A percentile compares a stretch with the other conserved stretches of the same genome.
Evolutionary conservation across 2,113 vertebrate species (phyloP).

Genomic region (Cyprinodon tularosa): DNA sequence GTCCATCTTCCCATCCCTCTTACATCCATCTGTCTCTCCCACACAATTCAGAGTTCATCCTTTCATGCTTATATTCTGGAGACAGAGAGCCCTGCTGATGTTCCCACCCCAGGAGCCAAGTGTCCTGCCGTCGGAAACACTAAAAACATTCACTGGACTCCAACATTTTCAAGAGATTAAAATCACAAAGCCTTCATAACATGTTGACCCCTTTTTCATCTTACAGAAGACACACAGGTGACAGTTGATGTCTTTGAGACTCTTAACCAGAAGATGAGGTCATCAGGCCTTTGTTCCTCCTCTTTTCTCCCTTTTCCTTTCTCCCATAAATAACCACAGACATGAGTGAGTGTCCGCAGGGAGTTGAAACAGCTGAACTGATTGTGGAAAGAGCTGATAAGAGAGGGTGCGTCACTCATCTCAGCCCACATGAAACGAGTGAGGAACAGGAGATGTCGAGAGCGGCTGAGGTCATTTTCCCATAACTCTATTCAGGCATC

Average conservation of each 20-base stretch:
- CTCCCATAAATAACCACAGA: conserved; percentile 53
- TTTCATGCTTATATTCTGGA: conserved; percentile 30
- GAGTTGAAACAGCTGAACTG: conserved; percentile 35
- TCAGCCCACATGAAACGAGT: conserved; percentile 50
- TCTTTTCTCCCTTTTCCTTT: conserved; percentile 19
- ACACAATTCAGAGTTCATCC: conserved; percentile 32
- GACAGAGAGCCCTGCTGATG: conserved; percentile 29
- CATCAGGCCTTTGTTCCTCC: conserved; percentile 31
- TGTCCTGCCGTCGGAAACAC: conserved; percentile 42
- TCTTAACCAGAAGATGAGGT: conserved; percentile 45
- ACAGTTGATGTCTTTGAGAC: conserved; percentile 26
- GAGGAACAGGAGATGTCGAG: conserved; percentile 33
- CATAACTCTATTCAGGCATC: conserved; percentile 44
- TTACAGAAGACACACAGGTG: conserved; percentile 37
- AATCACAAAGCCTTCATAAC: conserved; percentile 12
- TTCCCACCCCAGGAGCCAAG: conserved; percentile 65
- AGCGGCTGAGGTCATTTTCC: conserved; percentile 62
- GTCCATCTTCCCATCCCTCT: conserved; percentile 10
- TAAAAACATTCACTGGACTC: conserved; percentile 27
- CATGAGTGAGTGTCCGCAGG: conserved; percentile 9
- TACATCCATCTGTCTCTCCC: conserved; percentile 24
- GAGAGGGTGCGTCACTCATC: conserved; percentile 54
- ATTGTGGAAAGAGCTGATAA: conserved; percentile 57
- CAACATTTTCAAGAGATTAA: conserved; percentile 41
- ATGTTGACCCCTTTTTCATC: conserved; percentile 4